Conservation (phyloP, 2,113 vertebrate species). For the Cheirogaleus medius region DNA sequence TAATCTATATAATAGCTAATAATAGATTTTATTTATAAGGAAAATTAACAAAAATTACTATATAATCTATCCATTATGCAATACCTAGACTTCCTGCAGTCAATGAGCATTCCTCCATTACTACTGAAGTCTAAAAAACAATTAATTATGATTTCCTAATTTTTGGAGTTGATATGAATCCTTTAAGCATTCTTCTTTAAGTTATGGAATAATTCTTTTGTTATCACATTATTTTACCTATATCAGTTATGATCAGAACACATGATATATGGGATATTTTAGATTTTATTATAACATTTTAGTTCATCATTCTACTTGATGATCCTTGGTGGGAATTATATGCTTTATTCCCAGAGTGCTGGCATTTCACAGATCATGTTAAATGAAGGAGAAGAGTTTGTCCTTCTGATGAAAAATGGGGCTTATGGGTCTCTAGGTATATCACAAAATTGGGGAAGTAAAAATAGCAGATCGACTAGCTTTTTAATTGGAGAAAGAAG, state of each 20-base stretch:
- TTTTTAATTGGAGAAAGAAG: background rate
- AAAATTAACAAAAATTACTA: background rate
- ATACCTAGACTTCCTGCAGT: background rate
- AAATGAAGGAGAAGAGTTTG: background rate
- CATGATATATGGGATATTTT: background rate
- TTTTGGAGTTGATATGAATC: background rate
- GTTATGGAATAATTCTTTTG: background rate
- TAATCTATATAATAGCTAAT: background rate
- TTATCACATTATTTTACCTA: background rate
- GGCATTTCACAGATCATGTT: background rate
- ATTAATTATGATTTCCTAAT: background rate
- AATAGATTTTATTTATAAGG: background rate
- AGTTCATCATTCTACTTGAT: background rate
- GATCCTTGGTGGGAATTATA: background rate
- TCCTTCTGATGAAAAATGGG: background rate
- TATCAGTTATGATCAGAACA: background rate
- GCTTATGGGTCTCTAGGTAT: background rate
- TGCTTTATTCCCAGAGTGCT: background rate
- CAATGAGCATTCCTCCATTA: background rate
- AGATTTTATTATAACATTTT: background rate
- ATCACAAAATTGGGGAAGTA: background rate
- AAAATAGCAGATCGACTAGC: background rate
- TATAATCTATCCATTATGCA: background rate
- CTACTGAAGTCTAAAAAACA: background rate
- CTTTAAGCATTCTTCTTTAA: background rate